Evolutionary conservation across 1,140 invertebrate species (phyloP).

Genomic region (Drosophila rhopaloa): DNA sequence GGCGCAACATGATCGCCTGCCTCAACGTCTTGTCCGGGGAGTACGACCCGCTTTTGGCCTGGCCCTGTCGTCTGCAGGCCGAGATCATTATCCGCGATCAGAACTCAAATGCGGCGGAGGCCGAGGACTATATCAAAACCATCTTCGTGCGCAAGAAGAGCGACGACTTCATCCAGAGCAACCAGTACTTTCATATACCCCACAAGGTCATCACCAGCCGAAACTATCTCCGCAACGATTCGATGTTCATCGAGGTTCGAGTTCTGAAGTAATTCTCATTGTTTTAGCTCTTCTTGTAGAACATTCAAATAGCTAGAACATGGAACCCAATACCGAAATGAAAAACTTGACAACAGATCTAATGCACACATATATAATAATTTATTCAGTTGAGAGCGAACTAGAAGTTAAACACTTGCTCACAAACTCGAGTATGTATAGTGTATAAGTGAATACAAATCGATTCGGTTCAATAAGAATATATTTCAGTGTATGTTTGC

Average conservation of each 20-base stretch:
- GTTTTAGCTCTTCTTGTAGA: too few relatives aligned
- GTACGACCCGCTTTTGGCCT: slow-evolving; percentile 89
- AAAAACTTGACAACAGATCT: neutral
- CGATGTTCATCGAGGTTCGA: slow-evolving; percentile 88
- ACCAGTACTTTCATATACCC: slow-evolving; percentile 90
- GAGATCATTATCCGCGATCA: slow-evolving; percentile 88
- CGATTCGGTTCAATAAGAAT: slow-evolving; percentile 14
- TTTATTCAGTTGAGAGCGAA: slow-evolving; percentile 39
- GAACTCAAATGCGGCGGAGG: slow-evolving; percentile 84
- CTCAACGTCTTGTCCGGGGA: slow-evolving; percentile 88
- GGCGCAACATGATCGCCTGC: slow-evolving; percentile 88
- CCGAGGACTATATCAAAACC: slow-evolving; percentile 85
- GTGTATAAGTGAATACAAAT: slow-evolving; percentile 22
- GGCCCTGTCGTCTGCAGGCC: slow-evolving; percentile 88
- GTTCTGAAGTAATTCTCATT: slow-evolving; percentile 71
- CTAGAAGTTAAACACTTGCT: slow-evolving; percentile 2
- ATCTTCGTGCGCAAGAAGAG: slow-evolving; percentile 84
- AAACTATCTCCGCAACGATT: slow-evolving; percentile 88
- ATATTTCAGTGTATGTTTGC: slow-evolving; percentile 23
- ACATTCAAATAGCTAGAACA: too few relatives aligned
- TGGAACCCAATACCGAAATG: neutral
- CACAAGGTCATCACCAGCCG: slow-evolving; percentile 88
- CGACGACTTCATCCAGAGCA: slow-evolving; percentile 86
- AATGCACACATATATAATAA: slow-evolving; percentile 10
- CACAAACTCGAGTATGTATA: slow-evolving; percentile 20